Base-by-base conservation (phyloP, 2,888 invertebrate genomes). In the Trichopoda pennipes region DNA sequence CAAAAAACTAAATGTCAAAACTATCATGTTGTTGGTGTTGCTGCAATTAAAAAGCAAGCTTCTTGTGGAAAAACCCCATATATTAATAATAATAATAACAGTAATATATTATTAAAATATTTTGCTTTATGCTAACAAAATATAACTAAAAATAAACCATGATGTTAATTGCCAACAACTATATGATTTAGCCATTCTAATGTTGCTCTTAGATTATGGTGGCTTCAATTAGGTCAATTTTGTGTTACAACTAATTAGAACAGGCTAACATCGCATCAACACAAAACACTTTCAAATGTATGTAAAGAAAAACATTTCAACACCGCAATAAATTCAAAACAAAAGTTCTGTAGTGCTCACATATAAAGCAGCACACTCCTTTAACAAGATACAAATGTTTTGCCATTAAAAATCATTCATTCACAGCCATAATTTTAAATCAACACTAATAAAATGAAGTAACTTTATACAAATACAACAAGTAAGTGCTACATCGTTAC, bases 371-470 rank as follows among this genome's bases (percentile, higher is more conserved):
- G 55, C 28, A 55, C 2, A 47, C 60, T 53, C 17, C 44, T 69
- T 69, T 61, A 69, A 53, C 53, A 61, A 53, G n/a, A 28, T 53
- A 72, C 64, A 78, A 78, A 78, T 78, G 78, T 51, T 64, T 19
- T 56, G 17, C 58, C 58, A 66, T 78, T 72, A 72, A 72, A 70
- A 78, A 66, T 44, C 78, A 72, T 64, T 78, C 78, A 78, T 72
- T n/a, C 72, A 61, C 32, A 32, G 49, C 32, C 58, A 72, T 78
- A 72, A 78, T 32, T 72, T 78, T 53, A 44, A 66, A 64, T 78
- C 64, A 78, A 72, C 78, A 51, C 66, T 72, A 78, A 72, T 78
- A 72, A 72, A 72, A 60, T 72, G 58, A 42, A 51, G 78, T 72
- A 58, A 72, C 78, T 58, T 32, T 72, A 72, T 66, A 16, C 16